phyloP scores from a whole-genome alignment of 2,888 invertebrate genomes.

The Serrognathus titanus region DNA sequence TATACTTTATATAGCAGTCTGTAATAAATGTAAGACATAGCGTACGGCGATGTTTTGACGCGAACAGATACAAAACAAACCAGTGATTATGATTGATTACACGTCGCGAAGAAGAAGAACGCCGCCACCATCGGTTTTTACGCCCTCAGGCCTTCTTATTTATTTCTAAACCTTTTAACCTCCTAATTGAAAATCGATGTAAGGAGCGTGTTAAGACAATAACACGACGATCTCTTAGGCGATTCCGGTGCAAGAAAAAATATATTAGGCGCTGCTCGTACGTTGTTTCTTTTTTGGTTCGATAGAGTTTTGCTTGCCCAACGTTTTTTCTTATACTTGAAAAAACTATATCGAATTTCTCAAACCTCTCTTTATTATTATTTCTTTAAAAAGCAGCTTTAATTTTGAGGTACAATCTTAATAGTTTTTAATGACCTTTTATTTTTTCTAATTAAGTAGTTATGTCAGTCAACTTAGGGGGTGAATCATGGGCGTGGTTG shows the following conservation, averaged over 20 bases:
- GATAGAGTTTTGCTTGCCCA: too few species aligned
- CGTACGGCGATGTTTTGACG: not conserved
- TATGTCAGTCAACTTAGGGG: too few species aligned
- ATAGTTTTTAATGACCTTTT: too few species aligned
- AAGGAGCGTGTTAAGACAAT: not conserved
- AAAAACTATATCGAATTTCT: too few species aligned
- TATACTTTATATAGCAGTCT: not conserved
- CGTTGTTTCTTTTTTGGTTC: too few species aligned
- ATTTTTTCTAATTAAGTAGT: too few species aligned
- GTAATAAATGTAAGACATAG: not conserved
- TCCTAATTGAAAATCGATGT: slow-evolving; percentile 10
- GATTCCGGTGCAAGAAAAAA: not conserved
- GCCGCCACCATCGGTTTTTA: not conserved
- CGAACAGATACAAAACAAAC: slow-evolving; percentile 3
- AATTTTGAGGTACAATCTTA: too few species aligned
- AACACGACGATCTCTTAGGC: not conserved
- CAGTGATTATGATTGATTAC: slow-evolving; percentile 7
- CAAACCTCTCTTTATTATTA: too few species aligned
- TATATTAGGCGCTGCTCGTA: too few species aligned
- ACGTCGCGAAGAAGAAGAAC: not conserved
- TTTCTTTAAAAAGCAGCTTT: too few species aligned
- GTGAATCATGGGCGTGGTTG: too few species aligned
- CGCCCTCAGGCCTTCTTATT: not conserved
- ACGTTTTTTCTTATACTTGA: too few species aligned
- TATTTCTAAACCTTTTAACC: slow-evolving; percentile 10